Evolutionary conservation across 37 sponge, comb jelly and placozoan genomes (phyloP), one percentile per base, ranked within the genome.

Genomic region (Aphrocallistes beatrix): DNA sequence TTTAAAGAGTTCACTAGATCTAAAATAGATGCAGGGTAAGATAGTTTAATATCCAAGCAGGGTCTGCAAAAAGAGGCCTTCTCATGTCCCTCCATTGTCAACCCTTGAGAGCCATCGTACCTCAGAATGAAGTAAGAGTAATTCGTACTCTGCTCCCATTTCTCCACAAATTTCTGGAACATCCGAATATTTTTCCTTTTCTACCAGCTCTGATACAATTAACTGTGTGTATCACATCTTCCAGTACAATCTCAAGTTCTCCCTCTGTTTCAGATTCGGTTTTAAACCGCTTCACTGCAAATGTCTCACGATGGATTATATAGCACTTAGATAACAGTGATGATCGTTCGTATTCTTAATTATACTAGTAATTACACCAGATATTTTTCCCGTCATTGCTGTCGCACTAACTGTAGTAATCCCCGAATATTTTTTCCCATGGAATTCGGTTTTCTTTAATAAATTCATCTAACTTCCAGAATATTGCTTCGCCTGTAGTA

Each of bases 361-460:
- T n/a, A n/a, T n/a, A n/a, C n/a, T n/a, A n/a, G 75, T 60, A 60
- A 60, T 60, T 60, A 60, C 75, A 32, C 75, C 34, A 60, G 75
- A 60, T 60, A 60, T 60, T 28, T 60, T 60, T 13, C 21, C 75
- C 75, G 75, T 60, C 75, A 60, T 21, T 60, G 75, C 75, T 60
- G 75, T 30, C 34, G 75, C 34, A 28, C 75, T 6, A 60, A 32
- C 75, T 60, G 75, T 28, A 21, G 75, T 60, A 60, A 60, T 60
- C 75, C 32, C 75, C 3, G 75, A 60, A 28, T 30, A 60, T 60
- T 60, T 60, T n/a, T 28, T 60, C 8, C 75, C 75, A 60, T 60
- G 34, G 75, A 60, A 60, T 60, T 60, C 75, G 75, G 25, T 60
- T 60, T 60, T 28, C 3, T 28, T 60, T 60, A 60, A 60, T 60